Base-by-base conservation (phyloP, 2,888 invertebrate species). In the Crocallis elinguaria region DNA sequence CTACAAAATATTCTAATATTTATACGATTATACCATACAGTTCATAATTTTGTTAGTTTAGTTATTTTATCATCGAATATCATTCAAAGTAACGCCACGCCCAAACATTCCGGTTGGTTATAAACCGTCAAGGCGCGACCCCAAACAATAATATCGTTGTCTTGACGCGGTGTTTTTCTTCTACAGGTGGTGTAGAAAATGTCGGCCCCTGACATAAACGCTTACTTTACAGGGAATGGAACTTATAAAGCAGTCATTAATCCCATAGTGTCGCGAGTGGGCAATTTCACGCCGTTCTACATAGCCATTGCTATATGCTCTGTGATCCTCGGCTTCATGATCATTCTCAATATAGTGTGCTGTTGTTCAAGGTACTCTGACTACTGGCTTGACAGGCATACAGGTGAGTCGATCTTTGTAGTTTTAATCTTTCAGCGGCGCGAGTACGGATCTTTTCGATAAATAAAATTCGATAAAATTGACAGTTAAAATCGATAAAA, bases 221-320 rank as follows among this genome's bases (percentile, higher is more conserved):
- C 76, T 84, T 86, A 79, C 81, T 87, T 89, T 86, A 73, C 87
- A 84, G 87, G 78, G 59, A 86, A 88, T 72, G 86, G 76, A 52
- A 87, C 88, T 8, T 87, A 84, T 71, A 81, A 77, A 71, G 60
- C 77, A 45, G 71, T 86, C n/a, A n/a, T n/a, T 71, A 86, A 85
- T 64, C 86, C 84, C 6, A 57, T 84, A 38, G 45, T 81, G 16
- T 82, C 84, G 11, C 74, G 72, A 67, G 75, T 87, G 29, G 95
- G 96, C 55, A 95, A 97, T 84, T 97, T 95, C 77, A 95, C 95
- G n/a, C 94, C 95, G 35, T 97, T 98, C 88, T 97, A 97, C 91
- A 94, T 96, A 66, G 93, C 94, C 12, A 95, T 97, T 60, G 94
- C 95, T 17, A 93, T 97, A 78, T 95, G 96, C 82, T 93, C 96